phyloP scores from a whole-genome alignment of 2,888 invertebrate species.

The Sphaeridia pumilis region DNA sequence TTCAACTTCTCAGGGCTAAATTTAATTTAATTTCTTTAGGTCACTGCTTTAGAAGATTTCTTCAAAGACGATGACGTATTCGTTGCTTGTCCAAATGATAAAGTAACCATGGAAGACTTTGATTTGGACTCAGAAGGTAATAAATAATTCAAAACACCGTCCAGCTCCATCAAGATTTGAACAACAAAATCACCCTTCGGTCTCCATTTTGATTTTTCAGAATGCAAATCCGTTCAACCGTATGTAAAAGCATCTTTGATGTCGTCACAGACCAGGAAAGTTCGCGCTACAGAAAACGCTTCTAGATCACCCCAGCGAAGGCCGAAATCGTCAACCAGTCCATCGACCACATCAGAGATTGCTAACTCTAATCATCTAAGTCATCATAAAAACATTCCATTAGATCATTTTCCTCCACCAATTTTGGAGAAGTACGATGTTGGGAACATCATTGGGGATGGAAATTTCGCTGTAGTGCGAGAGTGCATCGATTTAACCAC shows the following conservation, averaged over 20 bases:
- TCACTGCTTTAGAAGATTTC: conserved; percentile 64
- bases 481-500: conserved; percentile 53
- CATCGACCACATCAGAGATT: conserved; percentile 2
- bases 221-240: conserved; percentile 41
- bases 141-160: too few relatives aligned
- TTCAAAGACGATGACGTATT: conserved; percentile 83
- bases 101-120: conserved; percentile 75
- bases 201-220: too few relatives aligned
- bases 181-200: too few relatives aligned
- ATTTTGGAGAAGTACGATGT: conserved; percentile 59
- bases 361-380: conserved; percentile 17
- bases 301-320: conserved; percentile 30
- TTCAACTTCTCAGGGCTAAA: too few relatives aligned
- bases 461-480: conserved; percentile 90
- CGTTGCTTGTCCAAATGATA: conserved; percentile 88
- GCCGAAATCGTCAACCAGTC: conserved; percentile 24
- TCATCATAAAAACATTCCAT: conserved; percentile 33
- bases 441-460: conserved; percentile 77
- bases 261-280: conserved; percentile 21
- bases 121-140: conserved; percentile 84
- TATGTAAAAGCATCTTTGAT: conserved; percentile 35
- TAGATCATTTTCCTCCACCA: conserved; percentile 45
- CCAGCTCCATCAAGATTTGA: too few relatives aligned
- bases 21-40: too few relatives aligned
- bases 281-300: conserved; percentile 22